phyloP scores from a whole-genome alignment of 2,113 vertebrate genomes.

The Macaca mulatta region DNA sequence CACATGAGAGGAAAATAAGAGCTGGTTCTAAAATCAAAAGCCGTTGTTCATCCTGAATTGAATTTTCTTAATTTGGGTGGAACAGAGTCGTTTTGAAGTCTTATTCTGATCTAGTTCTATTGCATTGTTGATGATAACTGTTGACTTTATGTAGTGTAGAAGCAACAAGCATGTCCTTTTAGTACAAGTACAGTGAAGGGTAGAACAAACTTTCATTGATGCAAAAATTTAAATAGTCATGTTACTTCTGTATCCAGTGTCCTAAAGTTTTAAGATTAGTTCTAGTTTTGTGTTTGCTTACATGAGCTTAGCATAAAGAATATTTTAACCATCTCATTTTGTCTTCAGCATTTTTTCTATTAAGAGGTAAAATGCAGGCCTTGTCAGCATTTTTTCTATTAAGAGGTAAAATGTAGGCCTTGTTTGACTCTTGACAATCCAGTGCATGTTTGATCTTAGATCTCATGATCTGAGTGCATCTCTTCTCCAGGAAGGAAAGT shows the following conservation, averaged over 20 bases:
- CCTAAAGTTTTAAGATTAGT: conserved; percentile 22
- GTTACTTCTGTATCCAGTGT: not conserved
- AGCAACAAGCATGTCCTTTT: not conserved
- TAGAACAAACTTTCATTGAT: not conserved
- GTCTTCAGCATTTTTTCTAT: conserved; percentile 32
- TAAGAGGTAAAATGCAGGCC: conserved; percentile 44
- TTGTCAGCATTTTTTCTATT: conserved; percentile 40
- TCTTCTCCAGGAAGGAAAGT: conserved; percentile 72
- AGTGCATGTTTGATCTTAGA: conserved; percentile 62
- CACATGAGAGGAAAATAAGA: conserved; percentile 42
- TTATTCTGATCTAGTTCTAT: conserved; percentile 39
- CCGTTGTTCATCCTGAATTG: too few species aligned
- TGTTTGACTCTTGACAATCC: conserved; percentile 52
- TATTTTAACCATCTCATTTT: conserved; percentile 69
- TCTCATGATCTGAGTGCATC: conserved; percentile 68
- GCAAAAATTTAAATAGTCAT: conserved; percentile 43
- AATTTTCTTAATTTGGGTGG: conserved; percentile 20
- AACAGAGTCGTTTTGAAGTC: conserved; percentile 51
- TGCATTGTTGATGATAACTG: conserved; percentile 33
- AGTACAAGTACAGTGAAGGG: conserved; percentile 17
- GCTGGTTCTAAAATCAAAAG: conserved; percentile 43
- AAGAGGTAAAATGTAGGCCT: conserved; percentile 47
- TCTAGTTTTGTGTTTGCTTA: too few species aligned
- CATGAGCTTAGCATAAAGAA: conserved; percentile 52
- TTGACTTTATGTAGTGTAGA: conserved; percentile 56